Conservation (phyloP, 1,140 invertebrate genomes). For the Phymastichus coffea region DNA sequence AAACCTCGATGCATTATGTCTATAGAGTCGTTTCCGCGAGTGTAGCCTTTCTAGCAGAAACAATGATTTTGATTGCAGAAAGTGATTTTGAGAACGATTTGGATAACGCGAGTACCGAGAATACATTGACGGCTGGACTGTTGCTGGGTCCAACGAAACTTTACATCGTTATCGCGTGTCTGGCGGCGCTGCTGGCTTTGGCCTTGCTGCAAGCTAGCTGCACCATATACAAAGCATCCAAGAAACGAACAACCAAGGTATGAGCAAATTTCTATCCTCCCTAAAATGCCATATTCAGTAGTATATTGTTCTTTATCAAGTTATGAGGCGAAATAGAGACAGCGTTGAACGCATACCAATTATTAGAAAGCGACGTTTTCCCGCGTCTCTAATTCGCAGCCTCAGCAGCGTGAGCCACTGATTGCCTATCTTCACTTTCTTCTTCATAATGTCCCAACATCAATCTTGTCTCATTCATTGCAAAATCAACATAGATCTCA, state of each 20-base stretch:
- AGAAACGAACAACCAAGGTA: conserved; percentile 65
- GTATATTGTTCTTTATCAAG: not conserved
- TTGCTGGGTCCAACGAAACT: conserved; percentile 62
- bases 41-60: not conserved
- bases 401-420: too few relatives aligned
- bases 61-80: conserved; percentile 35
- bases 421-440: too few relatives aligned
- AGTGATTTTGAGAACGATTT: conserved; percentile 42
- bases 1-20: conserved; percentile 26
- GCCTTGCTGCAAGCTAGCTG: conserved; percentile 81
- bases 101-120: conserved; percentile 39
- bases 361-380: too few relatives aligned
- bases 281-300: too few relatives aligned
- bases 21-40: too few relatives aligned
- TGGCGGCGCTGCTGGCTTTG: conserved; percentile 75
- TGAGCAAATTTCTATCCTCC: too few relatives aligned
- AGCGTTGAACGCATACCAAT: too few relatives aligned
- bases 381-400: too few relatives aligned
- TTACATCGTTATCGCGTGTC: conserved; percentile 80
- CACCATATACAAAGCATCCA: conserved; percentile 73
- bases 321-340: not conserved
- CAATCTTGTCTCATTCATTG: too few relatives aligned
- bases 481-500: too few relatives aligned
- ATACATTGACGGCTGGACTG: conserved; percentile 39
- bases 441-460: conserved; percentile 8